Conservation (phyloP, 1,140 invertebrate genomes). For the Macrostomum lignano region DNA sequence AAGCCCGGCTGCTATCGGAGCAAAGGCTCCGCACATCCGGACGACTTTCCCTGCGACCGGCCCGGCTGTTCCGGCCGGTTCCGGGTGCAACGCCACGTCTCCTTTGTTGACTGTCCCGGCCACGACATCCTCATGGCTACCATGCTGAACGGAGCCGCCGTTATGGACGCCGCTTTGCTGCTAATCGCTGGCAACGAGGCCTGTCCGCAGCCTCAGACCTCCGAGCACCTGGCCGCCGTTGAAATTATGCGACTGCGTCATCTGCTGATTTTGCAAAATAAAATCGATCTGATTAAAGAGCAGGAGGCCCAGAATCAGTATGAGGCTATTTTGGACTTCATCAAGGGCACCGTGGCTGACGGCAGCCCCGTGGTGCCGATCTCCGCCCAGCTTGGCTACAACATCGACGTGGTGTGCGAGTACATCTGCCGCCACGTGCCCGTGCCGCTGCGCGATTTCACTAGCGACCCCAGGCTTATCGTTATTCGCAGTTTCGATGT, state of each 20-base stretch:
- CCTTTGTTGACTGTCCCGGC: slow-evolving; percentile 96
- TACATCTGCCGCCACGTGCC: slow-evolving; percentile 95
- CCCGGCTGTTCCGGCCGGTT: slow-evolving; percentile 44
- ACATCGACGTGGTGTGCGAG: slow-evolving; percentile 78
- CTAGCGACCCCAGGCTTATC: slow-evolving; percentile 74
- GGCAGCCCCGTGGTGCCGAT: slow-evolving; percentile 90
- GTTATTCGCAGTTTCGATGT: slow-evolving; percentile 97
- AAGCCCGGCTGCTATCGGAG: slow-evolving; percentile 75
- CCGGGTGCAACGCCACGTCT: slow-evolving; percentile 46
- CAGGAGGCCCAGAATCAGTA: slow-evolving; percentile 90
- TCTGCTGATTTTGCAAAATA: slow-evolving; percentile 92
- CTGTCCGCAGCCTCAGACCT: too few species aligned
- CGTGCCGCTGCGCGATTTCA: slow-evolving; percentile 70
- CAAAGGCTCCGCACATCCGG: slow-evolving; percentile 61
- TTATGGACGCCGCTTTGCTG: slow-evolving; percentile 91
- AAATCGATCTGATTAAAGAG: slow-evolving; percentile 95
- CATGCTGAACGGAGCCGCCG: slow-evolving; percentile 98
- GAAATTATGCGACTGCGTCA: slow-evolving; percentile 99
- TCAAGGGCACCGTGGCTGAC: slow-evolving; percentile 92
- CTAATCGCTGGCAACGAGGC: slow-evolving; percentile 74
- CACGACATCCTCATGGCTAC: slow-evolving; percentile 99
- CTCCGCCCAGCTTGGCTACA: slow-evolving; percentile 93
- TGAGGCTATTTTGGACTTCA: slow-evolving; percentile 87
- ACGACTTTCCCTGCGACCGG: slow-evolving; percentile 68
- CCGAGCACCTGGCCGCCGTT: too few species aligned